Percentiles rank a stretch among this genome's conserved stretches.
Evolutionary conservation across 1,140 invertebrate species (phyloP).

Genomic region (Holotrichia oblita): DNA sequence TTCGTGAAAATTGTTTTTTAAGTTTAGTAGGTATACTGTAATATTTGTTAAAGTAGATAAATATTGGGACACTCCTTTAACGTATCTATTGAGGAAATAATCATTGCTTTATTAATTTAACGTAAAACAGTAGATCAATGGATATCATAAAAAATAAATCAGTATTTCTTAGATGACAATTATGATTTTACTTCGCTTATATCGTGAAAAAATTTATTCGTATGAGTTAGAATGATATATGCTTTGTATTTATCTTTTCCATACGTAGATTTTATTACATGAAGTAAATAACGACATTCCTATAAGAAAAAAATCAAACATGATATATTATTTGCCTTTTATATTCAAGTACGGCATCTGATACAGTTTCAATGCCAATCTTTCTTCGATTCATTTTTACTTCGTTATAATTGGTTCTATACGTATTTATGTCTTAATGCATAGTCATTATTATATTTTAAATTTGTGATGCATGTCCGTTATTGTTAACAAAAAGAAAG

Average conservation of each 20-base stretch:
- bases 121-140: background rate
- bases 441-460: too few relatives aligned
- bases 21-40: background rate
- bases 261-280: slow-evolving; percentile 21
- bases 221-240: slow-evolving; percentile 22
- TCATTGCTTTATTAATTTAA: slow-evolving; percentile 7
- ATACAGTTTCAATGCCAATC: slow-evolving; percentile 29
- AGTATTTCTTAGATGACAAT: slow-evolving; percentile 1
- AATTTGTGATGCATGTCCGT: too few relatives aligned
- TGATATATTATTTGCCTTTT: slow-evolving; percentile 35
- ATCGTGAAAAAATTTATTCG: background rate
- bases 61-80: background rate
- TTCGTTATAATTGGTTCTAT: background rate
- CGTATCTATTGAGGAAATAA: background rate
- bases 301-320: background rate
- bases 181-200: slow-evolving; percentile 15
- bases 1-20: background rate
- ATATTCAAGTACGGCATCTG: slow-evolving; percentile 26
- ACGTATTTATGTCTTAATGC: too few relatives aligned
- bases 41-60: background rate
- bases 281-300: slow-evolving; percentile 26
- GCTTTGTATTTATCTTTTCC: slow-evolving; percentile 10
- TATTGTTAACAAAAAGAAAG: too few relatives aligned
- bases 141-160: slow-evolving; percentile 13
- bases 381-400: slow-evolving; percentile 11